These are phyloP conservation scores for Drosophila micromelanica DNA, from an alignment of 1,140 invertebrate species.

Conservation along the genomic window DNA sequence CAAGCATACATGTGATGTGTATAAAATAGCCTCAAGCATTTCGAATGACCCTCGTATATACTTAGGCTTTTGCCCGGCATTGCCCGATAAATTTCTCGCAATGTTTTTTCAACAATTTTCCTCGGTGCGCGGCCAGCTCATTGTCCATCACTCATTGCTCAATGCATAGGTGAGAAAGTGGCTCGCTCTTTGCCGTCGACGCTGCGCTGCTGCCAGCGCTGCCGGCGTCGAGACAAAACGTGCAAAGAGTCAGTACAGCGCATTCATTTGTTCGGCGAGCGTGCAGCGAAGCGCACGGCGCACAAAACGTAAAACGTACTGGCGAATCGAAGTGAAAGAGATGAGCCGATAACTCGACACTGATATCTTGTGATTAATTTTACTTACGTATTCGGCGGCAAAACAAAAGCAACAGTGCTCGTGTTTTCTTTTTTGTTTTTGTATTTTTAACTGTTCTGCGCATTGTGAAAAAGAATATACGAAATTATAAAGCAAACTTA, in stretches of 20 bases:
- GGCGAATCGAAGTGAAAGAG: conserved; percentile 37
- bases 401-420: conserved; percentile 33
- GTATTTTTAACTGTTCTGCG: conserved; percentile 7
- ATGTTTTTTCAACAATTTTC: conserved; percentile 67
- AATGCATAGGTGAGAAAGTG: conserved; percentile 43
- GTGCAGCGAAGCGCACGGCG: conserved; percentile 57
- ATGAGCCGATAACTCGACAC: conserved; percentile 66
- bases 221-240: conserved; percentile 54
- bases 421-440: conserved; percentile 28
- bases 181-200: conserved; percentile 28
- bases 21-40: neutral
- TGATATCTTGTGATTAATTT: conserved; percentile 75
- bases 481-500: conserved; percentile 28
- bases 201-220: conserved; percentile 14
- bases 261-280: conserved; percentile 71
- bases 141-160: conserved; percentile 36
- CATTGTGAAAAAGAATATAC: conserved; percentile 18
- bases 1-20: no score
- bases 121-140: conserved; percentile 66
- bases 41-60: conserved; percentile 26
- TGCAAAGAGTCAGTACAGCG: conserved; percentile 48
- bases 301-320: conserved; percentile 26
- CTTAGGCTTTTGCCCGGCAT: conserved; percentile 13
- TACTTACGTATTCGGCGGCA: conserved; percentile 20
- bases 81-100: conserved; percentile 53